Evolutionary conservation across 1,140 invertebrate genomes (phyloP).

Genomic region (Musca vetustissima): DNA sequence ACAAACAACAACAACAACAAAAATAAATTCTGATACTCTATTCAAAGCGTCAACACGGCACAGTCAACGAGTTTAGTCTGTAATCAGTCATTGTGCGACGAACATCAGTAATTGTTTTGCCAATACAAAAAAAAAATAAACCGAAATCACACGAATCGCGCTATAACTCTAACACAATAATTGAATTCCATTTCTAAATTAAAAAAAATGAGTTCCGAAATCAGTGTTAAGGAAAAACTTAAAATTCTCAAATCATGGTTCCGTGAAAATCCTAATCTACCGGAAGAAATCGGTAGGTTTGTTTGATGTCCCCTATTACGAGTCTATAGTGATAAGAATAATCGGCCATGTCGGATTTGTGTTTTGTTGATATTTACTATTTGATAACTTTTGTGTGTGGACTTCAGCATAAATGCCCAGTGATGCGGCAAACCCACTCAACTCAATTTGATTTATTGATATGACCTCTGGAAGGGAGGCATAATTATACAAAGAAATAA

Average conservation of each 20-base stretch:
- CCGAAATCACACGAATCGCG: too few species aligned
- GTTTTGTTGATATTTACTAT: too few species aligned
- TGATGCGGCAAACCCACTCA: too few species aligned
- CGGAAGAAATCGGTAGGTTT: constrained; percentile 42
- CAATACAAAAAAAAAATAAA: background rate
- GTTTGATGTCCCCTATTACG: background rate
- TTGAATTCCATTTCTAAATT: background rate
- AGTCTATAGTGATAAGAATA: background rate
- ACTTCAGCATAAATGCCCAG: too few species aligned
- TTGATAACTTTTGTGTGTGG: too few species aligned
- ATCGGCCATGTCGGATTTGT: background rate
- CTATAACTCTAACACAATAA: background rate
- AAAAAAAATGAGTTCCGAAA: background rate
- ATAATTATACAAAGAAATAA: too few species aligned
- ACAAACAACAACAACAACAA: too few species aligned
- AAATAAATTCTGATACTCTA: too few species aligned
- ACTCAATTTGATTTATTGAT: too few species aligned
- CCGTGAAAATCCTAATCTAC: constrained; percentile 41
- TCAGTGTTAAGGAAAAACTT: constrained; percentile 30
- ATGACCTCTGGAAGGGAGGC: too few species aligned
- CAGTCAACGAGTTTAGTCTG: background rate
- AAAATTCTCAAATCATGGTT: constrained; percentile 42
- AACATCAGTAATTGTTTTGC: background rate
- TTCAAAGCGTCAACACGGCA: too few species aligned
- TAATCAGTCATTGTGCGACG: background rate